Base-by-base conservation (phyloP, 2,888 invertebrate genomes). In the Eristalis arbustorum region DNA sequence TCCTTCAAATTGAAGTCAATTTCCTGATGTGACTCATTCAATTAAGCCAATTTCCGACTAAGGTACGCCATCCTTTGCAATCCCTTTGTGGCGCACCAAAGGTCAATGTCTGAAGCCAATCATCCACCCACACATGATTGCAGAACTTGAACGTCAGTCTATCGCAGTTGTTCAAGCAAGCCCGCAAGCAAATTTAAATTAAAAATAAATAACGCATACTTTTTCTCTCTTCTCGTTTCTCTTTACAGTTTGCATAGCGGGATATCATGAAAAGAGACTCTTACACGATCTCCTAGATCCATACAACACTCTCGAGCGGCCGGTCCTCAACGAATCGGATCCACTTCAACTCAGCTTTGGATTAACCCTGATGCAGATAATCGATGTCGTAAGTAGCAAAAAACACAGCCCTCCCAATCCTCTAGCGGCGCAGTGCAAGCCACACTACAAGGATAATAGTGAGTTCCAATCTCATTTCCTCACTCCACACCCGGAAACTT, bases 281-380 rank as follows among this genome's bases (percentile, higher is more conserved):
- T 95, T 98, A 93, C 96, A 97, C 94, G 96, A 97, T 94, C 95
- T 98, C 92, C 95, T 98, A 94, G 97, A 97, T 94, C 95, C 96
- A 93, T 98, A 98, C 95, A 98, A 98, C 95, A 97, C 97, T 93
- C 95, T 98, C 94, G 98, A 98, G 95, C 95, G 98, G 93, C 98
- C 98, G 91, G 98, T 98, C 93, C 96, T 97, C 94, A 98, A 98
- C 95, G 98, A 98, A 95, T 98, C 98, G 94, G 98, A 98, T 94
- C 97, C 98, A 92, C 95, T 98, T 93, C 96, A 96, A 94, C 96
- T 98, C 94, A 98, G 97, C 94, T 98, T 98, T 94, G 98, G 98
- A 94, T 96, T 98, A 94, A 98, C 98, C 93, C 96, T 98, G 94
- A 98, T 98, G 97, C 98, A 98, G 95, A 98, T 98, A 94, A 98